phyloP scores from a whole-genome alignment of 2,888 invertebrate species.

The Alcis repandata region DNA sequence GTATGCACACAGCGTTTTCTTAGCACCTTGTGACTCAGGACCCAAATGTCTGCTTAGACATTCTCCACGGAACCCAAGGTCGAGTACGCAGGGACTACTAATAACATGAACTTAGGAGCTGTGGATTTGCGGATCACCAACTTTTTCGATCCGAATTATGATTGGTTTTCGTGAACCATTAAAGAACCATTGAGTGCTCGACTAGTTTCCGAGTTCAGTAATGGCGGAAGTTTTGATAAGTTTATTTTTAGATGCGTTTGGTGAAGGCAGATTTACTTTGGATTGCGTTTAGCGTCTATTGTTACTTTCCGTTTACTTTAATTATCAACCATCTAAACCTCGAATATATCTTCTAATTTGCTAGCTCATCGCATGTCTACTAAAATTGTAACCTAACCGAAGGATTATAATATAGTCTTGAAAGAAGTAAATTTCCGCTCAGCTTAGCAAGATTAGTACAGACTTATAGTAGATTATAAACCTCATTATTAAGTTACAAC shows the following conservation, averaged over 20 bases:
- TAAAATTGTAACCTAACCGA: neutral
- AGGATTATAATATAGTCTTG: neutral
- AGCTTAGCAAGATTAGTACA: neutral
- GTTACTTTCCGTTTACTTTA: neutral
- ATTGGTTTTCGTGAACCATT: slow-evolving; percentile 27
- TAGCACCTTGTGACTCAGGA: slow-evolving; percentile 35
- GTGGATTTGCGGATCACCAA: slow-evolving; percentile 37
- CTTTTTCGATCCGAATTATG: slow-evolving; percentile 35
- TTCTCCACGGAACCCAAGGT: slow-evolving; percentile 74
- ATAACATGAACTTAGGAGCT: slow-evolving; percentile 52
- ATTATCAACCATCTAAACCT: neutral
- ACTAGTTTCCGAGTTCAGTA: slow-evolving; percentile 11
- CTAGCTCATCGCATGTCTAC: too few species aligned
- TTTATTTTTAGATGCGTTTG: neutral
- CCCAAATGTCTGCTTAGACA: slow-evolving; percentile 76
- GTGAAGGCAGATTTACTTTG: neutral
- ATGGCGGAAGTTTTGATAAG: slow-evolving; percentile 13
- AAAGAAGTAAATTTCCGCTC: slow-evolving; percentile 2
- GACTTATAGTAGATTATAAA: slow-evolving; percentile 12
- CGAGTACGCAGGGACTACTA: slow-evolving; percentile 69
- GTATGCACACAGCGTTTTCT: slow-evolving; percentile 50
- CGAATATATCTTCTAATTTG: neutral
- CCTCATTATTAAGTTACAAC: slow-evolving; percentile 17
- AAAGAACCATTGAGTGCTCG: slow-evolving; percentile 12
- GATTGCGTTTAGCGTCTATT: neutral